Evolutionary conservation across 2,888 invertebrate species (phyloP), one percentile per base, ranked within the genome.

Genomic region (Boloria selene): DNA sequence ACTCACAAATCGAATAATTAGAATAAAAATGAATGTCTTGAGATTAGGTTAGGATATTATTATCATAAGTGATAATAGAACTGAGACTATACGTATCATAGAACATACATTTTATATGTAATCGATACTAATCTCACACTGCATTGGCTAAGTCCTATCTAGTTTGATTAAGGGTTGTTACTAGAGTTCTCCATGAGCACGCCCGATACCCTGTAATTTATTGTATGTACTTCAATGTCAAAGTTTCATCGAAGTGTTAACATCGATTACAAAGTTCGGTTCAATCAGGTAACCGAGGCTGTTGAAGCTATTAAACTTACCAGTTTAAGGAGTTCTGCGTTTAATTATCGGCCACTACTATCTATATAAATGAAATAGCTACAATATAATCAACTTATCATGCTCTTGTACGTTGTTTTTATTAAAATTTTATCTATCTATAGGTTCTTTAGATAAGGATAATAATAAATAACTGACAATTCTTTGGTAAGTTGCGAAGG

Each of bases 251-350:
- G 66, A 75, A 73, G 75, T 71, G 69, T 75, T 77, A 77, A 73
- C 76, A 77, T 75, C 78, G 79, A 80, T 81, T 80, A 76, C 74
- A 75, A 77, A 77, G 74, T 77, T 76, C 71, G 56, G 64, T 68
- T 54, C 61, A 64, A 65, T 68, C 51, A 60, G 26, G 26, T 74
- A 70, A 65, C 72, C 59, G 53, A 68, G 56, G 62, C 61, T 69
- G 59, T 70, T 73, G 76, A 69, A 72, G 73, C 76, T 72, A 79
- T 79, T 77, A 82, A 78, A 51, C 76, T 31, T 49, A 49, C 31
- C 31, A 47, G 47, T 17, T 59, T 59, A 26, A 26, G 26, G 26
- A 59, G 49, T 49, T 59, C 47, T 47, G 47, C 31, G 13, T 59
- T 49, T 31, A 31, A 59, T 49, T 58, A 59, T 59, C 16, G 16